Evolutionary conservation across 1,140 invertebrate genomes (phyloP).

Genomic region (Hylyphantes graminicola): DNA sequence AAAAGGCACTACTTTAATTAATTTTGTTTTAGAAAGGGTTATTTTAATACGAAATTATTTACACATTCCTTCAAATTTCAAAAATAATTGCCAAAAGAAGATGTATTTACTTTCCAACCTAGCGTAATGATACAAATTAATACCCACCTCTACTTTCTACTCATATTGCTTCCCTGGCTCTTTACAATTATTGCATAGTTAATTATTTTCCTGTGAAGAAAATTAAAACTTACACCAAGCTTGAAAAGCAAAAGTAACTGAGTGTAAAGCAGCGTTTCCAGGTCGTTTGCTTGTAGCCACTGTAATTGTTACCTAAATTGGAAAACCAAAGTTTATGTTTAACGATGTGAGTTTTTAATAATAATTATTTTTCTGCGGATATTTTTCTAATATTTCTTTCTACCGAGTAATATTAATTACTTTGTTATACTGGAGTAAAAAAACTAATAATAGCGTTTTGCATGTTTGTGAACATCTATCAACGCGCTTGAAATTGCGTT

Average conservation of each 20-base stretch:
- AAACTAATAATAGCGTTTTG: background rate
- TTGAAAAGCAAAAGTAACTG: background rate
- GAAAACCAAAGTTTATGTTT: conserved; percentile 19
- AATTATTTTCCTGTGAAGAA: conserved; percentile 26
- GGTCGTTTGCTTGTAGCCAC: conserved; percentile 15
- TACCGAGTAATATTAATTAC: conserved; percentile 11
- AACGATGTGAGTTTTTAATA: background rate
- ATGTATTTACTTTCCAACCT: conserved; percentile 6
- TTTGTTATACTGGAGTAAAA: conserved; percentile 16
- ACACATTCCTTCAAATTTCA: background rate
- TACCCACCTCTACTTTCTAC: background rate
- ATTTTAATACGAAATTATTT: background rate
- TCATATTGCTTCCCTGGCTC: background rate
- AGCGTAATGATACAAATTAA: conserved; percentile 10
- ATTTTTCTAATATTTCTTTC: background rate
- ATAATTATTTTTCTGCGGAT: background rate
- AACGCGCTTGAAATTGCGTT: no score
- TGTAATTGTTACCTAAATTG: conserved; percentile 10
- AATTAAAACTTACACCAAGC: conserved; percentile 25
- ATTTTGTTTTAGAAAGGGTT: background rate
- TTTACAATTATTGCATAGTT: conserved; percentile 13
- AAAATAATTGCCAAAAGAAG: conserved; percentile 4
- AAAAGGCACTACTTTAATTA: background rate
- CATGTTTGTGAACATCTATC: no score
- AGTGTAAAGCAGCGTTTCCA: conserved; percentile 18